These are phyloP conservation scores for Chaetodon auriga DNA, from an alignment of 2,113 vertebrate species.

Conservation along the genomic window DNA sequence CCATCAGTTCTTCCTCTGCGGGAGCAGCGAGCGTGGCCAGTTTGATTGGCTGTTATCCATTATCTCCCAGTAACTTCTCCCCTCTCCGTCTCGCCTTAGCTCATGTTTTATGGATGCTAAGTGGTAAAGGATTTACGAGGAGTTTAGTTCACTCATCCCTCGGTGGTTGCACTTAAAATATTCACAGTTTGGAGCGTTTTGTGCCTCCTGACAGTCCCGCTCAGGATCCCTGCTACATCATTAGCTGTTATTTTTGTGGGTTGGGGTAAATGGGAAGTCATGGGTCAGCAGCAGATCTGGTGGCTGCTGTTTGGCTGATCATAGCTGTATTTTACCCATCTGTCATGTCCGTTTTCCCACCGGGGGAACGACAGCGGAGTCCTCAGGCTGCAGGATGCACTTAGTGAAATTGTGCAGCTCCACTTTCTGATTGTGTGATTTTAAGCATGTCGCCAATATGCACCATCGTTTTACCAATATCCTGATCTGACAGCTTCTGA, in stretches of 20 bases:
- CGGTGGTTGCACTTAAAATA: slow-evolving; percentile 65
- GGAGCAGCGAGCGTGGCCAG: background rate
- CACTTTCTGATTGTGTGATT: slow-evolving; percentile 43
- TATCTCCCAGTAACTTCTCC: slow-evolving; percentile 19
- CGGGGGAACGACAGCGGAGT: background rate
- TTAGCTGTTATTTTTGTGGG: slow-evolving; percentile 45
- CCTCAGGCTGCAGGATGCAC: slow-evolving; percentile 30
- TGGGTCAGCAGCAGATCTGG: background rate
- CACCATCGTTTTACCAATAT: slow-evolving; percentile 16
- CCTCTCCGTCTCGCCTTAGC: slow-evolving; percentile 12
- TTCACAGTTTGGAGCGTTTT: slow-evolving; percentile 57
- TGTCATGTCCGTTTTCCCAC: slow-evolving; percentile 42
- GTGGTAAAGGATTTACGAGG: slow-evolving; percentile 72
- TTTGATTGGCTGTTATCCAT: slow-evolving; percentile 42
- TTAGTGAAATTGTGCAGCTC: slow-evolving; percentile 58
- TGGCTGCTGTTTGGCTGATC: slow-evolving; percentile 32
- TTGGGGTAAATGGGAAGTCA: background rate
- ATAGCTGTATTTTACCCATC: slow-evolving; percentile 47
- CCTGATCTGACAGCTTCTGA: background rate
- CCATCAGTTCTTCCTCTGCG: background rate
- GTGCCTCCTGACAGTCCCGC: slow-evolving; percentile 44
- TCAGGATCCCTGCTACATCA: slow-evolving; percentile 32
- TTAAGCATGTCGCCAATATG: slow-evolving; percentile 20
- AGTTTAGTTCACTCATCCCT: slow-evolving; percentile 71
- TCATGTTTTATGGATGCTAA: slow-evolving; percentile 80